phyloP scores from a whole-genome alignment of 2,888 invertebrate genomes.

The Plebejus argus region DNA sequence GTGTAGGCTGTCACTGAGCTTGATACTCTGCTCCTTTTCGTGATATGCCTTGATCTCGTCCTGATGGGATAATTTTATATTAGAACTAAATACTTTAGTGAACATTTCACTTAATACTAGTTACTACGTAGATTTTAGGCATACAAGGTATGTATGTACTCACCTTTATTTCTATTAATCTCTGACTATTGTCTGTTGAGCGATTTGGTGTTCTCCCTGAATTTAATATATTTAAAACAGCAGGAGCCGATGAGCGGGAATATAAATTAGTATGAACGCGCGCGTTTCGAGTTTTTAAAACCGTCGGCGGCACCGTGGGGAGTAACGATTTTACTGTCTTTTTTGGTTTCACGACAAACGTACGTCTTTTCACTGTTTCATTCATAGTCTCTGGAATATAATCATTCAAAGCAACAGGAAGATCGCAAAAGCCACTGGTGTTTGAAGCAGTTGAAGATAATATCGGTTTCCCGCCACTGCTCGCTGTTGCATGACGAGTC shows the following conservation, averaged over 20 bases:
- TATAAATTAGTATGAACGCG: slow-evolving; percentile 46
- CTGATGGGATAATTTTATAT: slow-evolving; percentile 49
- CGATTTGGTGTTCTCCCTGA: slow-evolving; percentile 55
- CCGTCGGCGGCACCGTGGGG: slow-evolving; percentile 54
- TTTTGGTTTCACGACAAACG: slow-evolving; percentile 62
- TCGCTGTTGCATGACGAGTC: slow-evolving; percentile 58
- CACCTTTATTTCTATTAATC: slow-evolving; percentile 66
- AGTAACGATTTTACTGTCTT: slow-evolving; percentile 65
- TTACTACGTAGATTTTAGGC: background rate
- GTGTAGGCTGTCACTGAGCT: slow-evolving; percentile 58
- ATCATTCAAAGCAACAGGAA: slow-evolving; percentile 65
- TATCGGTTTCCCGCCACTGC: slow-evolving; percentile 66
- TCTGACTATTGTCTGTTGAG: slow-evolving; percentile 60
- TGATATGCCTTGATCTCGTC: slow-evolving; percentile 69
- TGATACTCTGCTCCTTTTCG: slow-evolving; percentile 58
- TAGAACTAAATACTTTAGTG: background rate
- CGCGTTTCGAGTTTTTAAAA: slow-evolving; percentile 42
- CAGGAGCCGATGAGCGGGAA: slow-evolving; percentile 54
- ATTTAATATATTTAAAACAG: slow-evolving; percentile 46
- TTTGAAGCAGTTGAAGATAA: slow-evolving; percentile 56
- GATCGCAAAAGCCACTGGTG: slow-evolving; percentile 59
- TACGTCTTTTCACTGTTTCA: slow-evolving; percentile 49
- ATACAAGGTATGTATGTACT: background rate
- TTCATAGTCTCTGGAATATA: slow-evolving; percentile 51
- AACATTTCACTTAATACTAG: no score